A percentile compares a stretch with the other conserved stretches of the same genome.
These are phyloP conservation scores for Cochlearius cochlearius DNA, from an alignment of 2,113 vertebrate species.

Conservation along the genomic window DNA sequence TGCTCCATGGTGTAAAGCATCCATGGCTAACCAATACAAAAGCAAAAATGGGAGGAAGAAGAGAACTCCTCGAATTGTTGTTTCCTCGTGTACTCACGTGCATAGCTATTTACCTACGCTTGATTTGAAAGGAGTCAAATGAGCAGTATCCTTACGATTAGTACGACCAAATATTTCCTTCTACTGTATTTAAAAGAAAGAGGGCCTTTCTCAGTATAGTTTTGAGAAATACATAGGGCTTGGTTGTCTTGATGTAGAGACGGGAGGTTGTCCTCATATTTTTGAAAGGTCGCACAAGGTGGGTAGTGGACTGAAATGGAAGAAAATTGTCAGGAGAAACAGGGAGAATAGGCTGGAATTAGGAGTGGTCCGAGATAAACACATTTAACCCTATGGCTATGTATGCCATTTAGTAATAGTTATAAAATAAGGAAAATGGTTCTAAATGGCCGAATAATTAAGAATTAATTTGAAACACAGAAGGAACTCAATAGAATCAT, in stretches of 20 bases:
- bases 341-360: not conserved
- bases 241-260: not conserved
- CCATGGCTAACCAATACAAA: not conserved
- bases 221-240: conserved; percentile 18
- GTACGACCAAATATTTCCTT: conserved; percentile 11
- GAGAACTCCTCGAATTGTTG: not conserved
- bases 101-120: not conserved
- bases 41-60: not conserved
- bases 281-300: not conserved
- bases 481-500: not conserved
- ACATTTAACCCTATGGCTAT: not conserved
- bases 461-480: not conserved
- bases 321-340: not conserved
- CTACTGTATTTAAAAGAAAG: conserved; percentile 39
- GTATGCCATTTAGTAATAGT: not conserved
- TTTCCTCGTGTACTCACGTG: conserved; percentile 37
- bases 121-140: conserved; percentile 41
- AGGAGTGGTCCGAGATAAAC: not conserved
- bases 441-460: not conserved
- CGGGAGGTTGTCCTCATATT: not conserved
- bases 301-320: not conserved
- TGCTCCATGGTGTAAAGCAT: not conserved
- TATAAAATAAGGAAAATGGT: not conserved
- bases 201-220: conserved; percentile 27
- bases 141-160: conserved; percentile 1